Base-by-base conservation (phyloP, 2,797 vertebrate species). In the Cephalopachus bancanus region DNA sequence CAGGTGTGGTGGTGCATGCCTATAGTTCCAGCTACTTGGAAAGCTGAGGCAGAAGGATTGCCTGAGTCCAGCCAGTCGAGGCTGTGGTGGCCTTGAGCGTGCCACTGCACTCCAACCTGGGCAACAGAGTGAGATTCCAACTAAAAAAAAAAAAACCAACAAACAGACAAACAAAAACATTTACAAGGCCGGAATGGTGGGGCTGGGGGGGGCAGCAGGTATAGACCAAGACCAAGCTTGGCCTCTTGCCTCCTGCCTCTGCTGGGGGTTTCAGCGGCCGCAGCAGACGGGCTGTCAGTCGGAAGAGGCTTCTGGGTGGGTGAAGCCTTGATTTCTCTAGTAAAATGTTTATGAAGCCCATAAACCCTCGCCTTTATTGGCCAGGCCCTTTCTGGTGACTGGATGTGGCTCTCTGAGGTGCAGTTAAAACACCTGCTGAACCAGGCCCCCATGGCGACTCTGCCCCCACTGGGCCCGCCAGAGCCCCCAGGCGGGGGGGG, bases 311-410 rank as follows among this genome's bases (percentile, higher is more conserved):
- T n/a, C 92, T 91, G 87, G 75, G 97, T 98, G 98, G 98, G 98
- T 96, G 97, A 97, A 93, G 96, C 97, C 98, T 98, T 98, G 97
- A 98, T 98, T 98, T 98, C 98, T 98, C 98, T 97, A 98, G 98
- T 98, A 99, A 99, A 99, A 99, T 98, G 98, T 98, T 98, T 98
- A 98, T 98, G 98, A 99, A 98, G 98, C 98, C 98, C 97, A 98
- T 99, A 99, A 99, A 99, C 97, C 98, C n/a, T 86, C 98, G 98
- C 94, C 96, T 98, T 99, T 99, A 99, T 99, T 98, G 98, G 98
- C 97, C 98, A 97, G 98, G 98, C 98, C 98, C 98, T 98, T 98
- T 98, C 97, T 84, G 76, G 95, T 94, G 94, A 96, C 98, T 98
- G 98, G 98, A 98, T 98, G 98, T 98, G 98, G 97, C 98, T 98